Conservation (phyloP, 2,113 vertebrate species). For the Anoplopoma fimbria region DNA sequence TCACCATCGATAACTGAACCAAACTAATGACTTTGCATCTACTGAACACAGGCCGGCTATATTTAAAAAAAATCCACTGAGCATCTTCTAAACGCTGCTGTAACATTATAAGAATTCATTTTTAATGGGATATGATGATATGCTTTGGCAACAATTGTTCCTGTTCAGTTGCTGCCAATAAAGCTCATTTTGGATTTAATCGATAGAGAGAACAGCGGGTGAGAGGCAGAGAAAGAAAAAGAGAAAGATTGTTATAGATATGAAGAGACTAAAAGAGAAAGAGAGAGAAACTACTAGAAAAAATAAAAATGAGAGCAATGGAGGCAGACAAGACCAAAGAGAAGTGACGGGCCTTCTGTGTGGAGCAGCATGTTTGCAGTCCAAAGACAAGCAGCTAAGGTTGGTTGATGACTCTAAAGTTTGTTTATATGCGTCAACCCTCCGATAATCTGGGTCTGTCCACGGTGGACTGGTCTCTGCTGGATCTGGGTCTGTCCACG, state of each 20-base stretch:
- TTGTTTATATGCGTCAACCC: too few relatives aligned
- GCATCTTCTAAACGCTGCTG: neutral
- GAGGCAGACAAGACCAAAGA: neutral
- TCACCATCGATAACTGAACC: neutral
- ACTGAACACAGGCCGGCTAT: neutral
- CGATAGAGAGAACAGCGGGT: neutral
- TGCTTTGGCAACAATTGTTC: neutral
- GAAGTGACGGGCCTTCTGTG: too few relatives aligned
- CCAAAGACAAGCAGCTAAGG: too few relatives aligned
- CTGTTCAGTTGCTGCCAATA: neutral
- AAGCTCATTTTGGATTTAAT: neutral
- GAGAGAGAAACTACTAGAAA: neutral
- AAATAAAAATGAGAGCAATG: too few relatives aligned
- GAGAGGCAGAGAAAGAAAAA: neutral
- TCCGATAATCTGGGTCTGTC: too few relatives aligned
- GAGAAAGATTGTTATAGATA: neutral
- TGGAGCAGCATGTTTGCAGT: too few relatives aligned
- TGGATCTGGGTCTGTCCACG: too few relatives aligned
- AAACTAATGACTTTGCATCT: constrained; percentile 4
- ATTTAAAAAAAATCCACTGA: neutral
- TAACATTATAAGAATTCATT: neutral
- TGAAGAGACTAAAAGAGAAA: neutral
- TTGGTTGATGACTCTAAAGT: too few relatives aligned
- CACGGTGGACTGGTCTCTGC: too few relatives aligned
- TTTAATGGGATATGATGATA: constrained; percentile 1